Conservation (phyloP, 2,888 invertebrate genomes). For the Ellobium chinense region DNA sequence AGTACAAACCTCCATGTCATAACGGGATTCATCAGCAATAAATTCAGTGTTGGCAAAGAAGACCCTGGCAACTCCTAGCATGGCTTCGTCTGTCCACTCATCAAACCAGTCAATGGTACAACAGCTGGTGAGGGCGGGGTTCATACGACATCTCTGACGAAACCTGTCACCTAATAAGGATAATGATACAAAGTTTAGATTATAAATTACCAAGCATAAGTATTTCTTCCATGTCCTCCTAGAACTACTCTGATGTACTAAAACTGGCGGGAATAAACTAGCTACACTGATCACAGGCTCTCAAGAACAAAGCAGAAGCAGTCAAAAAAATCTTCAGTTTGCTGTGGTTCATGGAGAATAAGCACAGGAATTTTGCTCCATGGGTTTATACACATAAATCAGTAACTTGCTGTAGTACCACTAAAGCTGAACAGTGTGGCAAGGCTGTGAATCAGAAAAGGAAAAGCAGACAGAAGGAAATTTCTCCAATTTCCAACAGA, state of each 20-base stretch:
- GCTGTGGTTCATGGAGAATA: too few species aligned
- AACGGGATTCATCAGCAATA: conserved; percentile 64
- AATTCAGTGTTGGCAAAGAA: conserved; percentile 76
- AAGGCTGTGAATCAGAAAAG: too few species aligned
- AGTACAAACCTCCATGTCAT: conserved; percentile 69
- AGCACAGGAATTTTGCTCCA: too few species aligned
- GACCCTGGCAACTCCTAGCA: conserved; percentile 77
- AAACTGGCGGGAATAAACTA: background rate
- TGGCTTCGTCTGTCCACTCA: conserved; percentile 77
- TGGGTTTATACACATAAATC: too few species aligned
- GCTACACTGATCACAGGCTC: too few species aligned
- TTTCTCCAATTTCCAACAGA: too few species aligned
- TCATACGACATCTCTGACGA: conserved; percentile 78
- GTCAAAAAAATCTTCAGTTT: too few species aligned
- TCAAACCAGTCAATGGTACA: conserved; percentile 79
- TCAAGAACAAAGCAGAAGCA: too few species aligned
- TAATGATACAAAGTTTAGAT: background rate
- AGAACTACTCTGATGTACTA: background rate
- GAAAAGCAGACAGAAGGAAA: too few species aligned
- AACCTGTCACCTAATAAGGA: conserved; percentile 61
- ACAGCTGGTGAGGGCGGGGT: conserved; percentile 78
- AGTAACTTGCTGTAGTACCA: too few species aligned
- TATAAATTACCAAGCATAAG: background rate
- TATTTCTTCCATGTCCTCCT: background rate
- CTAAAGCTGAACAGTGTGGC: too few species aligned